phyloP scores from a whole-genome alignment of 2,113 vertebrate genomes.

The Anarhynchus alexandrinus region DNA sequence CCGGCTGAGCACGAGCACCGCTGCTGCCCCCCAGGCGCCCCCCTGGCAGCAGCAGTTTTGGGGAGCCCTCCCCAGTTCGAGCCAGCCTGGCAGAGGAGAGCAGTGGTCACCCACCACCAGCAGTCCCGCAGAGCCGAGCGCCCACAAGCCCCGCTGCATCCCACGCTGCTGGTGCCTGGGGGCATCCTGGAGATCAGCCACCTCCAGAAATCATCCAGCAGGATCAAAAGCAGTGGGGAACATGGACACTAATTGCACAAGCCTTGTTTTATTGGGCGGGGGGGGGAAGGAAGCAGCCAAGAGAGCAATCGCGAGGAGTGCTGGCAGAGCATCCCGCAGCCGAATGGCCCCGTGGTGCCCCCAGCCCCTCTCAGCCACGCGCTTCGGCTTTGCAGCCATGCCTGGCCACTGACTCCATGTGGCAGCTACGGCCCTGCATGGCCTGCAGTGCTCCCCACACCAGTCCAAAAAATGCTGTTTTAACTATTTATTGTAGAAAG shows the following conservation, averaged over 20 bases:
- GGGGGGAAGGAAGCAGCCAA: background rate
- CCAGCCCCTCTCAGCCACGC: background rate
- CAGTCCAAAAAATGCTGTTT: rapidly evolving
- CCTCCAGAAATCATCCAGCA: background rate
- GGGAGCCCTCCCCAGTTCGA: background rate
- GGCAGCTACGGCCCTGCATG: background rate
- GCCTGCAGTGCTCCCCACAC: rapidly evolving
- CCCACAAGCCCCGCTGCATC: background rate
- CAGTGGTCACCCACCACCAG: rapidly evolving
- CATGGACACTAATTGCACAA: background rate
- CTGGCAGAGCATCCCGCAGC: background rate
- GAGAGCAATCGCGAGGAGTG: background rate
- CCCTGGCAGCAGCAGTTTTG: background rate
- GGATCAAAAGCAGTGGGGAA: background rate
- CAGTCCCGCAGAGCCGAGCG: background rate
- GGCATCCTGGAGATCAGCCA: background rate
- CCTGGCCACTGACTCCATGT: background rate
- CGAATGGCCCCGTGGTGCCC: rapidly evolving
- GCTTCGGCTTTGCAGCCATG: background rate
- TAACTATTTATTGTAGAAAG: background rate
- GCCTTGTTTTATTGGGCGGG: background rate
- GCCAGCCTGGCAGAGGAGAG: background rate
- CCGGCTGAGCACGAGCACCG: background rate
- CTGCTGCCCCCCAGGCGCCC: too few species aligned
- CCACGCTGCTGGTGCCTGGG: background rate